Evolutionary conservation across 2,888 invertebrate species (phyloP), one percentile per base, ranked within the genome.

Genomic region (Diachrysia chrysitis): DNA sequence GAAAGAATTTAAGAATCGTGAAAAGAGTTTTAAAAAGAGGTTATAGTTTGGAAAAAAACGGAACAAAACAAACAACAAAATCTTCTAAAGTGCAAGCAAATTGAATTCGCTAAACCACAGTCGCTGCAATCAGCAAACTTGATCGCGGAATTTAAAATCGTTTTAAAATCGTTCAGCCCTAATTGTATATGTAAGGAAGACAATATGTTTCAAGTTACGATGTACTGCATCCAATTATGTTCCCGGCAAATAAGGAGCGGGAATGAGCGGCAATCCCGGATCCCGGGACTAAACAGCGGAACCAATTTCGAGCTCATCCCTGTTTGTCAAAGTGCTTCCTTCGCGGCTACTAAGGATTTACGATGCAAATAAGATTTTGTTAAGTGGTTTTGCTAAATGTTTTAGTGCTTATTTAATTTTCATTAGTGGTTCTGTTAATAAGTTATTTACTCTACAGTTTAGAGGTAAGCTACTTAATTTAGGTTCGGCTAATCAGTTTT

Each of bases 291-390:
- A 92, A 93, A 92, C 92, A 90, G 90, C 92, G 93, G 92, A 93
- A 94, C 93, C 92, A 92, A 93, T 93, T 91, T 90, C 84, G 79
- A 83, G 89, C 91, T 92, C 92, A 92, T 91, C 92, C 92, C 89
- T 91, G 93, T 93, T 93, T 93, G 92, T 90, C 92, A 90, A 89
- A 93, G 92, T 90, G 88, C 89, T 90, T 92, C 89, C 89, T 87
- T 81, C 1, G 65, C 6, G 19, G 58, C 42, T 90, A 92, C 93
- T 76, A 83, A 62, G 53, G 74, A 71, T 79, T 79, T 71, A 66
- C 72, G 81, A 81, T 62, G 56, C 55, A 65, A 76, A 79, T 79
- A 77, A 63, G 48, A 68, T 68, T 64, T 56, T 63, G 67, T 62
- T 73, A 73, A 65, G 64, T 54, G 61, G 63, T 72, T 71, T 58